These are phyloP conservation scores for Halichondria panicea DNA, from an alignment of 37 sponge, comb jelly and placozoan genomes.

Conservation along the genomic window DNA sequence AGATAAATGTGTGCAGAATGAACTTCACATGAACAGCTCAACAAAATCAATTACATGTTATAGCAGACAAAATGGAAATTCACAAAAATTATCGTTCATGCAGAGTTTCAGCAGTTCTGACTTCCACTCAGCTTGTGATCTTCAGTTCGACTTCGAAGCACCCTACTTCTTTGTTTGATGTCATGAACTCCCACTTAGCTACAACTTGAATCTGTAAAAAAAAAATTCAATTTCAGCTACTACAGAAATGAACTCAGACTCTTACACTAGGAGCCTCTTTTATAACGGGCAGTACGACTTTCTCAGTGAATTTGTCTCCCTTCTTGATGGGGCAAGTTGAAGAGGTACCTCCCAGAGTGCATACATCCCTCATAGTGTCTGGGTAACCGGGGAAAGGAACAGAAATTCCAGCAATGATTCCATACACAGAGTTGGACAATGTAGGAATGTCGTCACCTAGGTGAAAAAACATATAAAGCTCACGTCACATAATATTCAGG, in stretches of 20 bases:
- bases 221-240: neutral
- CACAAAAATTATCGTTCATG: too few species aligned
- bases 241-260: neutral
- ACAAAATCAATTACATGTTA: too few species aligned
- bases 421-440: constrained; percentile 16
- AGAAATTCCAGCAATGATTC: constrained; percentile 14
- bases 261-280: constrained; percentile 12
- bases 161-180: neutral
- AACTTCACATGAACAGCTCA: too few species aligned
- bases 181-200: constrained; percentile 20
- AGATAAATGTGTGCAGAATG: too few species aligned
- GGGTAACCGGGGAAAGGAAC: constrained; percentile 19
- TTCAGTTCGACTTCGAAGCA: constrained; percentile 36
- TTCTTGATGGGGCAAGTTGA: constrained; percentile 21
- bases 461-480: too few species aligned
- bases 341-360: constrained; percentile 25
- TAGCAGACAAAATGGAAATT: too few species aligned
- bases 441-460: neutral
- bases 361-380: neutral
- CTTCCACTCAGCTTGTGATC: constrained; percentile 9
- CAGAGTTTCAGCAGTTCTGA: too few species aligned
- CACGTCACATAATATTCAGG: too few species aligned
- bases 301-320: neutral
- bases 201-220: constrained; percentile 5
- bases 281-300: neutral